phyloP scores from a whole-genome alignment of 2,797 vertebrate genomes.

The Galaxias olidus region DNA sequence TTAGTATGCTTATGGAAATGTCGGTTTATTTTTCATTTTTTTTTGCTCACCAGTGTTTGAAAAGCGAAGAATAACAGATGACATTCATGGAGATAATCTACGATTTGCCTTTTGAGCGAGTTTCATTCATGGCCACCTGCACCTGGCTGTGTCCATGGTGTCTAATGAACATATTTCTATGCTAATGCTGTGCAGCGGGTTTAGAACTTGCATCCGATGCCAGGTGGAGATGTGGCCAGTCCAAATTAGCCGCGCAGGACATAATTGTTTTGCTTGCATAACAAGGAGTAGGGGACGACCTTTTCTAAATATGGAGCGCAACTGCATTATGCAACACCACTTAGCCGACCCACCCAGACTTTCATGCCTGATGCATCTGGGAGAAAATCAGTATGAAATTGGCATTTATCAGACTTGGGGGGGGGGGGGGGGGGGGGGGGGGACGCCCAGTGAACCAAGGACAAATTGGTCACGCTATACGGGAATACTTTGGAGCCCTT shows the following conservation, averaged over 20 bases:
- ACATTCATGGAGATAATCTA: conserved; percentile 50
- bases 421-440: neutral
- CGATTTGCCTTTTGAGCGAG: conserved; percentile 43
- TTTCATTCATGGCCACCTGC: conserved; percentile 38
- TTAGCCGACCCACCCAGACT: neutral
- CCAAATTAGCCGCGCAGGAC: conserved; percentile 31
- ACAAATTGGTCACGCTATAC: neutral
- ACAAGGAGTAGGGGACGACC: conserved; percentile 13
- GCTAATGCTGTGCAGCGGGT: conserved; percentile 43
- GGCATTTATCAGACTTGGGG: neutral
- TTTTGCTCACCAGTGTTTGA: conserved; percentile 10
- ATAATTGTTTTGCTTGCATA: conserved; percentile 29
- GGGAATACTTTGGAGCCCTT: neutral
- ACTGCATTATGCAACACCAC: conserved; percentile 26
- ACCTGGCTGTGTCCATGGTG: conserved; percentile 18
- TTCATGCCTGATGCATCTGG: conserved; percentile 10
- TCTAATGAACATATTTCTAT: conserved; percentile 55
- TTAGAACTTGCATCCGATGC: conserved; percentile 32
- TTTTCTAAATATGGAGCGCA: conserved; percentile 22
- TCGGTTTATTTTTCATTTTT: conserved; percentile 23
- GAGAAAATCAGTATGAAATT: conserved; percentile 14
- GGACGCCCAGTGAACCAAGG: neutral
- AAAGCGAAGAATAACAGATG: conserved; percentile 44
- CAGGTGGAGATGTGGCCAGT: conserved; percentile 29
- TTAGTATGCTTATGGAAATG: conserved; percentile 63